Evolutionary conservation across 64 coral and sea anemone genomes (phyloP), one percentile per base, ranked within the genome.

Genomic region (Stichodactyla helianthus): DNA sequence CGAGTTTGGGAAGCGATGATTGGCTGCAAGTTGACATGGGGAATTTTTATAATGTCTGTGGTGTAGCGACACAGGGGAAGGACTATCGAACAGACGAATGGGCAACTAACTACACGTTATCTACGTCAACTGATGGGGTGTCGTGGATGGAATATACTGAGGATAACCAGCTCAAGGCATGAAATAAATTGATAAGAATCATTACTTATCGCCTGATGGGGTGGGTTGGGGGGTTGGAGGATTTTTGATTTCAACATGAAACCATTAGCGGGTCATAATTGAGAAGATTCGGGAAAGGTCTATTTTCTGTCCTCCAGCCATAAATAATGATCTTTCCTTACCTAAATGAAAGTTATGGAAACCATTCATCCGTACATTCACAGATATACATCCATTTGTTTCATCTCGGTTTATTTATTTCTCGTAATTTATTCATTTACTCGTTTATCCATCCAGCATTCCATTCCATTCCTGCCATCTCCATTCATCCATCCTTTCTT

Each of bases 1-100:
- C 14, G 44, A 55, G 59, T 44, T 53, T 59, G 55, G 53, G 9
- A 6, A 23, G 79, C 14, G 87, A 82, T n/a, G 87, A 88, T 56
- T 88, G 87, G 87, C 79, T 88, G 23, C 87, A 88, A 82, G 87
- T 88, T 8, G 87, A 88, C 58, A 59, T 82, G 79, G 87, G 87
- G 0, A 60, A 59, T 65, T 31, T 17, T 28, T 80, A 62, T 52
- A 19, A 52, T 20, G 58, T 88, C 2, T 88, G 87, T 82, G 87
- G 87, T 27, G 77, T 88, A 27, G 87, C 79, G 13, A 88, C 87
- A 53, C 87, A 88, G 77, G 87, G 87, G 0, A 88, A 88, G 50
- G 58, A 61, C 11, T 59, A 59, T 14, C 25, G 87, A 7, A 28
- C 55, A 20, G 28, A 80, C 59, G 87, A 82, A 50, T 88, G 87